Evolutionary conservation across 2,888 invertebrate genomes (phyloP).

Genomic region (Synanthedon tipuliformis): DNA sequence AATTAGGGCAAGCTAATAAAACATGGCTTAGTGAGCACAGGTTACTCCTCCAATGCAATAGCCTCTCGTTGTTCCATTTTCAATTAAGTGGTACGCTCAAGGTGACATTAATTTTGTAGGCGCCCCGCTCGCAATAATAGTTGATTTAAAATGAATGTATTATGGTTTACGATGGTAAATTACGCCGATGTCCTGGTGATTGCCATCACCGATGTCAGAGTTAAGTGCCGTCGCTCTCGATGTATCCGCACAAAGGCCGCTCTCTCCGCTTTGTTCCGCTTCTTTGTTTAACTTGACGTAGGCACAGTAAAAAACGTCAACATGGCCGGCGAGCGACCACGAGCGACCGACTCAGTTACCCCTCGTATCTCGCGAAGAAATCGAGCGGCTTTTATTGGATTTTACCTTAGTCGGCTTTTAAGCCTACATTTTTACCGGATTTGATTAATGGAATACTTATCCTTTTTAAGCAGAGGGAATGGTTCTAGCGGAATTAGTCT

Average conservation of each 20-base stretch:
- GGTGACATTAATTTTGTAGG: neutral
- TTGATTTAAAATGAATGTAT: neutral
- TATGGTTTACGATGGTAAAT: conserved; percentile 4
- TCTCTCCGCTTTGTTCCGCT: conserved; percentile 63
- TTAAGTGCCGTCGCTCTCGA: conserved; percentile 53
- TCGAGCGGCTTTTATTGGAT: conserved; percentile 27
- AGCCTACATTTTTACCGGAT: conserved; percentile 10
- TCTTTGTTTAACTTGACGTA: conserved; percentile 60
- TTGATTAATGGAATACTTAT: conserved; percentile 12
- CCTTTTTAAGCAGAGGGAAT: conserved; percentile 4
- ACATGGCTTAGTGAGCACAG: conserved; percentile 38
- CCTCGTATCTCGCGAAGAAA: conserved; percentile 17
- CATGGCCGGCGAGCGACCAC: conserved; percentile 22
- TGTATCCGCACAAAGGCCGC: conserved; percentile 56
- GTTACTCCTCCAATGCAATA: conserved; percentile 28
- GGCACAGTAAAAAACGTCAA: conserved; percentile 43
- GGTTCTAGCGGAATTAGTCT: conserved; percentile 1
- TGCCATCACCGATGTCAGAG: conserved; percentile 45
- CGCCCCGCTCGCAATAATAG: neutral
- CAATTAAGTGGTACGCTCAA: neutral
- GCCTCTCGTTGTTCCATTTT: conserved; percentile 1
- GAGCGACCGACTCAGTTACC: conserved; percentile 13
- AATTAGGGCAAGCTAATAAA: conserved; percentile 61
- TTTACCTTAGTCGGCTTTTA: conserved; percentile 6
- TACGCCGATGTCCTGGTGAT: conserved; percentile 11